Evolutionary conservation across 2,797 vertebrate species (phyloP).

Genomic region (Anabacerthia variegaticeps): DNA sequence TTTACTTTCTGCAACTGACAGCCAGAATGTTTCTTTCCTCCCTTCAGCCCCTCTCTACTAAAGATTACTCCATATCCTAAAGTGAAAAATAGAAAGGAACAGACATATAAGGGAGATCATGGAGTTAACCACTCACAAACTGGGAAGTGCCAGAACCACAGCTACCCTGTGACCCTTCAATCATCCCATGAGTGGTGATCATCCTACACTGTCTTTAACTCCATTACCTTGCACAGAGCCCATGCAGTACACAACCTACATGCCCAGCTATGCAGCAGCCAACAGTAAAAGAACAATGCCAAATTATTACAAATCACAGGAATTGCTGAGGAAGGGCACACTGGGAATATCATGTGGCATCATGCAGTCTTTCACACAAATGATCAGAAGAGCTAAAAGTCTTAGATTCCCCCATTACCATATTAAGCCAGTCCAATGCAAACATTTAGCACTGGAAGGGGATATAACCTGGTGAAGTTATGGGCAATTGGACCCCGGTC

Average conservation of each 20-base stretch:
- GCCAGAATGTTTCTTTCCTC: background rate
- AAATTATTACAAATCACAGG: background rate
- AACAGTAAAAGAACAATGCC: background rate
- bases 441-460: background rate
- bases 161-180: background rate
- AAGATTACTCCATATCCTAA: background rate
- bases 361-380: background rate
- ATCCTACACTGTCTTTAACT: accelerated
- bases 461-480: background rate
- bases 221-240: too few species aligned
- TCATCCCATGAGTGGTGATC: background rate
- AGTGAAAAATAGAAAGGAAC: background rate
- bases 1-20: background rate
- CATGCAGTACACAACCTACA: background rate
- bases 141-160: background rate
- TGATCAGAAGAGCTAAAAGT: background rate
- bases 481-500: background rate
- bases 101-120: background rate
- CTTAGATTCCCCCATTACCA: background rate
- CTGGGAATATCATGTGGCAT: background rate
- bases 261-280: background rate
- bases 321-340: background rate
- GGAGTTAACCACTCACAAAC: background rate
- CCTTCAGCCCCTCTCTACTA: background rate
- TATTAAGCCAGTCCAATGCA: constrained; percentile 22